These are phyloP conservation scores for Zosterops pallidus DNA, from an alignment of 2,113 vertebrate genomes.

Conservation along the genomic window DNA sequence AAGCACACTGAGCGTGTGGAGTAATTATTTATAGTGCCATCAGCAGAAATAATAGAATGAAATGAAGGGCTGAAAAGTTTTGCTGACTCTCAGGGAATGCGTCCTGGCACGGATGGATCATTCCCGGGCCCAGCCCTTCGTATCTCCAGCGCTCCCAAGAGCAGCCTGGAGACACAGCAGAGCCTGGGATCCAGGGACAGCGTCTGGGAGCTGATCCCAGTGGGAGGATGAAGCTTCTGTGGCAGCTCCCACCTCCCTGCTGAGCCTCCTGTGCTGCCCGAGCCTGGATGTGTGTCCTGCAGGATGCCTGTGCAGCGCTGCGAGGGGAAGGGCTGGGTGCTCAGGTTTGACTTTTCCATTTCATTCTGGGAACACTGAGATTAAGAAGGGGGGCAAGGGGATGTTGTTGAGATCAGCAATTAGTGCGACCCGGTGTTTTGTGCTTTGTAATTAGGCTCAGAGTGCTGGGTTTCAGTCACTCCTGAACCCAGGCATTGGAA, in stretches of 20 bases:
- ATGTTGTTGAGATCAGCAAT: neutral
- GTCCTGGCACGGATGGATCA: neutral
- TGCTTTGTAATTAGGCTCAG: neutral
- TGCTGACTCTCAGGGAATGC: slow-evolving; percentile 53
- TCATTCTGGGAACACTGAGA: neutral
- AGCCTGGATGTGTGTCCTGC: neutral
- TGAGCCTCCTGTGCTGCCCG: neutral
- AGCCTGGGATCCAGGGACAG: neutral
- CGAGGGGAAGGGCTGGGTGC: neutral
- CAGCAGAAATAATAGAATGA: slow-evolving; percentile 52
- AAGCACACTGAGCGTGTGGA: slow-evolving; percentile 17
- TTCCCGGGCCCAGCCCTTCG: neutral
- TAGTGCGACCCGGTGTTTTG: neutral
- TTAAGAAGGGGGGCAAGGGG: neutral
- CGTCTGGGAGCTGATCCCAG: fast-evolving
- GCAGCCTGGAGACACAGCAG: neutral
- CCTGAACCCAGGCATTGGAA: neutral
- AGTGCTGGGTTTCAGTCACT: neutral
- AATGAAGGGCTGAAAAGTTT: slow-evolving; percentile 63
- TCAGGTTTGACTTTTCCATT: neutral
- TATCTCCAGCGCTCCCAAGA: neutral
- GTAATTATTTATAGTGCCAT: slow-evolving; percentile 63
- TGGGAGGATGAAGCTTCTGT: neutral
- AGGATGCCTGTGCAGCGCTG: neutral
- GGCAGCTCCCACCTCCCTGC: neutral